These are phyloP conservation scores for Hymenochirus boettgeri DNA, from an alignment of 2,113 vertebrate species.

Conservation along the genomic window DNA sequence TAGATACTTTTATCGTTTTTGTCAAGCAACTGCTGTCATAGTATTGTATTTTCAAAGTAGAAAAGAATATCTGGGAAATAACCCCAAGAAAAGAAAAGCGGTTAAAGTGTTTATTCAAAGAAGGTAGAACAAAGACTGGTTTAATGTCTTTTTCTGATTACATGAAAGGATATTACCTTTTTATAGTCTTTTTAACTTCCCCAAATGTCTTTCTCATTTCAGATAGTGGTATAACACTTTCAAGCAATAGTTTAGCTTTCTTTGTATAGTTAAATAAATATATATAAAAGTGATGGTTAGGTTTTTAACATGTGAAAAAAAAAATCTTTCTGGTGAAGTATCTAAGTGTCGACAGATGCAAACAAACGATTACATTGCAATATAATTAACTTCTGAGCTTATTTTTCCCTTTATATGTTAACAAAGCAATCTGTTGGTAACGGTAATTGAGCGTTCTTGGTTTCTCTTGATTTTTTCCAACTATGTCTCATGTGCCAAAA, in stretches of 20 bases:
- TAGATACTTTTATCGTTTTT: too few species aligned
- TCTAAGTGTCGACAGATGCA: slow-evolving; percentile 40
- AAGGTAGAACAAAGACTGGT: too few species aligned
- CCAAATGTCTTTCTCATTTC: slow-evolving; percentile 28
- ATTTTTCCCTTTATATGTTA: slow-evolving; percentile 34
- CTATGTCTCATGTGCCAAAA: too few species aligned
- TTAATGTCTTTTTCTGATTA: too few species aligned
- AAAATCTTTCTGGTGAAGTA: slow-evolving; percentile 31
- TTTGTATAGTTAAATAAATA: not conserved
- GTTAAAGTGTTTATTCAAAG: too few species aligned
- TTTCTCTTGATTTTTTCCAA: slow-evolving; percentile 24
- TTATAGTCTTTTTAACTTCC: not conserved
- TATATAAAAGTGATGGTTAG: slow-evolving; percentile 30
- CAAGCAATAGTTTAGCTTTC: slow-evolving; percentile 6
- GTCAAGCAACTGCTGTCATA: too few species aligned
- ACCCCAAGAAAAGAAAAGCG: too few species aligned
- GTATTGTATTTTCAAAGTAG: too few species aligned
- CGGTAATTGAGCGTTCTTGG: slow-evolving; percentile 28
- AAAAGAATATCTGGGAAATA: too few species aligned
- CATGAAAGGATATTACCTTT: slow-evolving; percentile 1
- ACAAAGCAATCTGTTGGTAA: slow-evolving; percentile 38
- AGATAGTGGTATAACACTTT: slow-evolving; percentile 8
- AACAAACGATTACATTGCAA: slow-evolving; percentile 41
- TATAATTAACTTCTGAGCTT: slow-evolving; percentile 40
- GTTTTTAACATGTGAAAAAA: slow-evolving; percentile 30